phyloP scores from a whole-genome alignment of 2,888 invertebrate genomes.

The Pseudanteris insignis region DNA sequence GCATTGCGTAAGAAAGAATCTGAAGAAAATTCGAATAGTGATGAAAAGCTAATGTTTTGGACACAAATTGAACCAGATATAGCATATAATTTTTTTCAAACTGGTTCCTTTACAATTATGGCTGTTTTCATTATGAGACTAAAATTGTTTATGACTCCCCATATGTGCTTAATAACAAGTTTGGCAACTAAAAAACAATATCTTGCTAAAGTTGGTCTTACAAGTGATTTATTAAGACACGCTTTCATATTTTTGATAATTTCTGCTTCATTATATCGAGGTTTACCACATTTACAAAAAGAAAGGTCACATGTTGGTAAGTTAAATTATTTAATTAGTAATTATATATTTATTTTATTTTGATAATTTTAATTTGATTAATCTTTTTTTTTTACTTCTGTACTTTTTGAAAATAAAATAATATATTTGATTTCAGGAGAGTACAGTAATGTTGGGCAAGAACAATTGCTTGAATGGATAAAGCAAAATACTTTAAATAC shows the following conservation, averaged over 20 bases:
- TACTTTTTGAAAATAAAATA: no score
- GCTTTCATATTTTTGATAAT: slow-evolving; percentile 67
- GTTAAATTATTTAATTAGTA: no score
- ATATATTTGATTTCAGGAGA: slow-evolving; percentile 74
- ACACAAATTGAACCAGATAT: slow-evolving; percentile 69
- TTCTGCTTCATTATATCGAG: slow-evolving; percentile 69
- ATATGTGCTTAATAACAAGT: slow-evolving; percentile 78
- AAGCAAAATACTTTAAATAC: slow-evolving; percentile 71
- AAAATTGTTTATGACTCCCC: slow-evolving; percentile 82
- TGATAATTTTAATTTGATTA: no score
- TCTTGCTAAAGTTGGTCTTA: slow-evolving; percentile 65
- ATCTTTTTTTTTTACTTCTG: no score
- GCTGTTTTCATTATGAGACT: slow-evolving; percentile 80
- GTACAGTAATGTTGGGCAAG: slow-evolving; percentile 77
- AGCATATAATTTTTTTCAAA: slow-evolving; percentile 78
- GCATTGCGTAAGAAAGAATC: slow-evolving; percentile 11
- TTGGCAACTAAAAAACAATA: slow-evolving; percentile 73
- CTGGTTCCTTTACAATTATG: slow-evolving; percentile 77
- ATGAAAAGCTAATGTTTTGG: slow-evolving; percentile 56
- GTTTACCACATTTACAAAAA: slow-evolving; percentile 68
- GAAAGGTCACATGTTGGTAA: slow-evolving; percentile 55
- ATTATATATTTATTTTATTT: background rate
- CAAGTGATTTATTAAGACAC: slow-evolving; percentile 63
- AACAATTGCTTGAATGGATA: slow-evolving; percentile 83
- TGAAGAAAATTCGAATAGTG: no score